phyloP scores from a whole-genome alignment of 2,113 vertebrate species.

The Triplophysa siluroides region DNA sequence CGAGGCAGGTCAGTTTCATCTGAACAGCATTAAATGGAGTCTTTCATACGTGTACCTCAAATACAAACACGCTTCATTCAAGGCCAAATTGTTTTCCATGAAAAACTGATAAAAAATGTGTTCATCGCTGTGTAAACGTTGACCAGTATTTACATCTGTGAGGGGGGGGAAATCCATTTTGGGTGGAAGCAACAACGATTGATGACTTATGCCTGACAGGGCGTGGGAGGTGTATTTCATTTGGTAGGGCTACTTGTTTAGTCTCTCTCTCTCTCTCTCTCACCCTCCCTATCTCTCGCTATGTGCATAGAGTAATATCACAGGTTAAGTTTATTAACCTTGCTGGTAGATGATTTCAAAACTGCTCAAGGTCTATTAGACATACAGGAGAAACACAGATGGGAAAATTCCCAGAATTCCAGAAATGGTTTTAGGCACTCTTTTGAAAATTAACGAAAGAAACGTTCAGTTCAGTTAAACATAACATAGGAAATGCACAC shows the following conservation, averaged over 20 bases:
- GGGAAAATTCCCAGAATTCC: constrained; percentile 71
- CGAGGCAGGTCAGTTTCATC: constrained; percentile 65
- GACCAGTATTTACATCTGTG: constrained; percentile 75
- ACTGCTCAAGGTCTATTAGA: constrained; percentile 64
- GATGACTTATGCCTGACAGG: constrained; percentile 54
- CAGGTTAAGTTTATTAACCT: constrained; percentile 69
- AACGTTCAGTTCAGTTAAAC: constrained; percentile 20
- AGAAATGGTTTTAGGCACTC: constrained; percentile 59
- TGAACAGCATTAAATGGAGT: constrained; percentile 73
- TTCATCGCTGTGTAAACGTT: constrained; percentile 76
- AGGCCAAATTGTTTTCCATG: constrained; percentile 82
- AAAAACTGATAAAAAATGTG: constrained; percentile 73
- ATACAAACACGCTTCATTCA: constrained; percentile 77
- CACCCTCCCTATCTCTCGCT: constrained; percentile 32
- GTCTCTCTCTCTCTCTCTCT: constrained; percentile 12
- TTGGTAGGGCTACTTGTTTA: constrained; percentile 32
- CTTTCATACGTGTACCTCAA: constrained; percentile 77
- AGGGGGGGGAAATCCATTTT: constrained; percentile 57
- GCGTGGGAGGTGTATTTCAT: constrained; percentile 42
- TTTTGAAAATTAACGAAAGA: constrained; percentile 50
- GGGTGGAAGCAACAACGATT: constrained; percentile 35
- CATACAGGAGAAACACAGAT: constrained; percentile 51
- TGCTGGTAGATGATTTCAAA: constrained; percentile 75
- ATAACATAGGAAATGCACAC: constrained; percentile 16
- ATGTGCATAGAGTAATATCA: constrained; percentile 47